Evolutionary conservation across 2,888 invertebrate genomes (phyloP).

Genomic region (Lycaena phlaeas): DNA sequence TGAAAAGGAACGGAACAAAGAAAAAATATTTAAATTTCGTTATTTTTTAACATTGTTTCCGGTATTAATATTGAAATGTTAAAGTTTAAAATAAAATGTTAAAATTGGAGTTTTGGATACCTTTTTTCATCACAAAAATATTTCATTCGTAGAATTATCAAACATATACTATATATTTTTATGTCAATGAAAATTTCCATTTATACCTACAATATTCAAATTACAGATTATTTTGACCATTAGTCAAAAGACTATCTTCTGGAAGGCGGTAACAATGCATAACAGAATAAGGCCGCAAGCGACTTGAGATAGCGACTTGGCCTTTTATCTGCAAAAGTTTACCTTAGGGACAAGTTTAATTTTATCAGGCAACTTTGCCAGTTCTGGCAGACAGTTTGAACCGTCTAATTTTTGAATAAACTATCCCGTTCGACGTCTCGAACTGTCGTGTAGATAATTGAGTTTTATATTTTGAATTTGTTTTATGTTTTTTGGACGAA

Average conservation of each 20-base stretch:
- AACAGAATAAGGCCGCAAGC: slow-evolving; percentile 28
- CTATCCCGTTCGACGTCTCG: slow-evolving; percentile 9
- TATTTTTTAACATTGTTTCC: no score
- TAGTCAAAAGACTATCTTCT: neutral
- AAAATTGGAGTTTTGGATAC: no score
- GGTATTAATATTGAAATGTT: no score
- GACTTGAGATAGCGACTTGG: slow-evolving; percentile 33
- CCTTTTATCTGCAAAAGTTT: slow-evolving; percentile 47
- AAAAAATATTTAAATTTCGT: no score
- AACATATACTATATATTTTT: no score
- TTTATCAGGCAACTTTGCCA: slow-evolving; percentile 15
- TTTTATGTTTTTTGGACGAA: no score
- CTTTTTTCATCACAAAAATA: no score
- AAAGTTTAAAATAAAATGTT: no score
- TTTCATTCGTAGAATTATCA: no score
- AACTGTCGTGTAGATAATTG: neutral
- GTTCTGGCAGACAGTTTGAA: slow-evolving; percentile 12
- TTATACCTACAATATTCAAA: neutral
- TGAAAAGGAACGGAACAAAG: no score
- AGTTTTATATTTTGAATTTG: neutral
- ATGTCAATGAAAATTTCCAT: no score
- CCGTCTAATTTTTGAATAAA: slow-evolving; percentile 9
- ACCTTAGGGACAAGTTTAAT: slow-evolving; percentile 48
- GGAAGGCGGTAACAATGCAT: no score
- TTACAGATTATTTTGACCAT: neutral